phyloP scores from a whole-genome alignment of 2,797 vertebrate species.

The Malacoctenus gilli region DNA sequence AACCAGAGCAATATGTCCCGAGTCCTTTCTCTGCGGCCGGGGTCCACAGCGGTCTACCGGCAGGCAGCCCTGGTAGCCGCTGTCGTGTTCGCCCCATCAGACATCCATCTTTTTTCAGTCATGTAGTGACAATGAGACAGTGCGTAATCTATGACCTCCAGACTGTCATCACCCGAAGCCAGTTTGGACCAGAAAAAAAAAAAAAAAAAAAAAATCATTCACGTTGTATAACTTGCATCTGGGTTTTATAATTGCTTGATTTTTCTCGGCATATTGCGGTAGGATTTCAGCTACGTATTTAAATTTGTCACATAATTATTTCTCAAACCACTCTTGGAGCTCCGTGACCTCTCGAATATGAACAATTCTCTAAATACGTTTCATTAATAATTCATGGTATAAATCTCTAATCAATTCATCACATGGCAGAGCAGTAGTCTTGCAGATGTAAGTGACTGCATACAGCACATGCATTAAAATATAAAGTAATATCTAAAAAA shows the following conservation, averaged over 20 bases:
- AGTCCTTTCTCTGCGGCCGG: constrained; percentile 53
- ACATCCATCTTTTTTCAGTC: constrained; percentile 47
- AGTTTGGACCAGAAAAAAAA: constrained; percentile 15
- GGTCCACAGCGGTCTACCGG: constrained; percentile 49
- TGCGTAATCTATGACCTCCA: constrained; percentile 48
- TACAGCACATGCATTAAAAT: constrained; percentile 40
- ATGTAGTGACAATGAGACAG: constrained; percentile 33
- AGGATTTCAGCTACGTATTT: constrained; percentile 24
- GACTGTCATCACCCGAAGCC: constrained; percentile 24
- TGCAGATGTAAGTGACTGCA: constrained; percentile 37
- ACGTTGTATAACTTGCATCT: constrained; percentile 25
- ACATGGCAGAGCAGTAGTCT: constrained; percentile 28
- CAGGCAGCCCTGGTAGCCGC: constrained; percentile 48
- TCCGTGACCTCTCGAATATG: constrained; percentile 44
- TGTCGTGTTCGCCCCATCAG: constrained; percentile 35
- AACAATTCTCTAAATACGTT: constrained; percentile 37
- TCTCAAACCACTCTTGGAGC: constrained; percentile 39
- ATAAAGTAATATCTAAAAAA: constrained; percentile 55
- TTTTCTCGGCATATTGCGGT: constrained; percentile 10
- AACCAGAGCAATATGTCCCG: constrained; percentile 76
- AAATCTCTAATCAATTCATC: constrained; percentile 60
- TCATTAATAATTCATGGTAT: constrained; percentile 62
- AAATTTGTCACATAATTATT: constrained; percentile 39
- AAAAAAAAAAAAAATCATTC: constrained; percentile 16
- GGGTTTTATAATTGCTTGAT: constrained; percentile 17